Percentiles rank a stretch among this genome's conserved stretches.
These are phyloP conservation scores for Tipula helvola DNA, from an alignment of 2,888 invertebrate species.

Conservation along the genomic window DNA sequence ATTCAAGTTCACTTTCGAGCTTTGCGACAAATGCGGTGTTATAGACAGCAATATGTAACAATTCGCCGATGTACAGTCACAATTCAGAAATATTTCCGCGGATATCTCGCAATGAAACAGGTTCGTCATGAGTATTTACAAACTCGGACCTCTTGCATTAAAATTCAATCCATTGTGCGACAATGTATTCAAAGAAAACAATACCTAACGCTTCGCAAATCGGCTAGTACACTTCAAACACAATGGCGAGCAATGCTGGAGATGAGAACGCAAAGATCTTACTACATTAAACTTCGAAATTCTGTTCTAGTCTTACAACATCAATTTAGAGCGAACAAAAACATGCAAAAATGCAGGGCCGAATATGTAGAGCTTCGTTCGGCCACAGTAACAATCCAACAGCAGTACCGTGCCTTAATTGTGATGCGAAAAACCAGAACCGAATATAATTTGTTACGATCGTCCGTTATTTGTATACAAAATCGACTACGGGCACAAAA, in stretches of 20 bases:
- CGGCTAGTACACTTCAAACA: slow-evolving; percentile 21
- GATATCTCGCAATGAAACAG: slow-evolving; percentile 23
- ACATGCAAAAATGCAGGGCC: slow-evolving; percentile 22
- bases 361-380: slow-evolving; percentile 27
- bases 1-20: slow-evolving; percentile 22
- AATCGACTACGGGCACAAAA: slow-evolving; percentile 26
- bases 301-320: slow-evolving; percentile 31
- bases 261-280: slow-evolving; percentile 20
- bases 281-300: slow-evolving; percentile 22
- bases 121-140: slow-evolving; percentile 24
- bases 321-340: slow-evolving; percentile 21
- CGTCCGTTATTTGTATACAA: slow-evolving; percentile 28
- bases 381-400: slow-evolving; percentile 27
- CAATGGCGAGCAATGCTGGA: slow-evolving; percentile 24
- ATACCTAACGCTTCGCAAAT: slow-evolving; percentile 17
- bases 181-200: not conserved
- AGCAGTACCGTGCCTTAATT: slow-evolving; percentile 26
- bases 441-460: slow-evolving; percentile 19
- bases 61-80: slow-evolving; percentile 25
- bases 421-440: slow-evolving; percentile 18
- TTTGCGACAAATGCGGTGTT: slow-evolving; percentile 20
- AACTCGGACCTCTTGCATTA: slow-evolving; percentile 21
- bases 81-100: slow-evolving; percentile 36
- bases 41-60: slow-evolving; percentile 19
- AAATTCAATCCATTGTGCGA: slow-evolving; percentile 17